Evolutionary conservation across 2,888 invertebrate genomes (phyloP), one percentile per base, ranked within the genome.

Genomic region (Papilio gigon): DNA sequence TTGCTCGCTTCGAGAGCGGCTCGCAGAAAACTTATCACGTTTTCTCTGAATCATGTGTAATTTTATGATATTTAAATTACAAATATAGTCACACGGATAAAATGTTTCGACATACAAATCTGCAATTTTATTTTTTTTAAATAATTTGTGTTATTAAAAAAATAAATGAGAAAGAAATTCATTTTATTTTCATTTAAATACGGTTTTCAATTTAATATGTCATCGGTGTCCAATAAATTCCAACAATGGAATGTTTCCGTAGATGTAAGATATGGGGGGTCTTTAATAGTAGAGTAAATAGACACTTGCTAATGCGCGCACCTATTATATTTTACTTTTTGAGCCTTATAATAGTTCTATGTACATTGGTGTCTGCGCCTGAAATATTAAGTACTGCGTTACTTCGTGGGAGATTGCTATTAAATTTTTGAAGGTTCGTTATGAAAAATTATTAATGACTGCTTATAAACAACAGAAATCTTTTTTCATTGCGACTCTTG

Each of bases 401-500:
- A 42, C 42, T 42, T n/a, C 8, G 42, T 42, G 8, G 3, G 42
- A 42, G 8, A 42, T 42, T 42, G 42, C 42, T 42, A 17, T 17
- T 42, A 42, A 17, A 42, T 6, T 42, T 42, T 17, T 42, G 1
- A 42, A 42, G 42, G 42, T n/a, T 40, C 14, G n/a, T 40, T 40
- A 4, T 42, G 42, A 17, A 6, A n/a, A 6, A 17, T 42, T 42
- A 17, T 42, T 42, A 42, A 44, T 44, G 9, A 20, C 2, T 44
- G 14, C 20, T 44, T 20, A 17, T 11, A 20, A 6, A 44, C 20
- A 44, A 11, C 3, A 44, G 20, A 44, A 53, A 27, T 53, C 53
- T 53, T 27, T 53, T 27, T 30, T 27, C 8, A 27, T 17, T 53
- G 27, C 53, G 8, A 56, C 30, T 56, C 30, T 56, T 30, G 53